phyloP scores from a whole-genome alignment of 2,113 vertebrate species.

The Phasianus colchicus region DNA sequence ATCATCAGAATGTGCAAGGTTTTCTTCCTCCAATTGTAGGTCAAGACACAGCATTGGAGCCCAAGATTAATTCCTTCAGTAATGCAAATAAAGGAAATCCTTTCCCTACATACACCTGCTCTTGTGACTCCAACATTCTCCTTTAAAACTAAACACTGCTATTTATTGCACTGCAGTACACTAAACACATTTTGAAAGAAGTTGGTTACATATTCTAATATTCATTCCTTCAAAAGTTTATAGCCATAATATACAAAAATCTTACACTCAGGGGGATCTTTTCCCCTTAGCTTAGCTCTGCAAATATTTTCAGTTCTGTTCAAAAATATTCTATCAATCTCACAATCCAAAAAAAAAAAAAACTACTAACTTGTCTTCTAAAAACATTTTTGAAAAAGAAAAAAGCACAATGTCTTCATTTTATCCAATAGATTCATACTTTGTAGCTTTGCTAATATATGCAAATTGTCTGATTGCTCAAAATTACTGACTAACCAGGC shows the following conservation, averaged over 20 bases:
- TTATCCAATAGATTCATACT: conserved; percentile 45
- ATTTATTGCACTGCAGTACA: background rate
- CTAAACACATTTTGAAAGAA: background rate
- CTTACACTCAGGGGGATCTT: background rate
- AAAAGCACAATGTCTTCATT: background rate
- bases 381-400: conserved; percentile 20
- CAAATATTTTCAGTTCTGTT: background rate
- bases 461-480: conserved; percentile 50
- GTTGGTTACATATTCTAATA: background rate
- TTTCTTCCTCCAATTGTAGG: background rate
- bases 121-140: background rate
- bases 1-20: background rate
- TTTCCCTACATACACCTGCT: background rate
- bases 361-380: background rate
- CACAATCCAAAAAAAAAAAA: background rate
- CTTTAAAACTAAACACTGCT: background rate
- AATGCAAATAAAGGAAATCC: background rate
- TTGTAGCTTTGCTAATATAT: conserved; percentile 47
- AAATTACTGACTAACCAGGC: conserved; percentile 44
- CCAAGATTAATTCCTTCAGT: background rate
- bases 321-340: background rate
- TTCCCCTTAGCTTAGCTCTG: background rate
- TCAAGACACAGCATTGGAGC: background rate
- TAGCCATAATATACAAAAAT: background rate
- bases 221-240: background rate